Evolutionary conservation across 2,888 invertebrate species (phyloP), one percentile per base, ranked within the genome.

Genomic region (Ophraella communa): DNA sequence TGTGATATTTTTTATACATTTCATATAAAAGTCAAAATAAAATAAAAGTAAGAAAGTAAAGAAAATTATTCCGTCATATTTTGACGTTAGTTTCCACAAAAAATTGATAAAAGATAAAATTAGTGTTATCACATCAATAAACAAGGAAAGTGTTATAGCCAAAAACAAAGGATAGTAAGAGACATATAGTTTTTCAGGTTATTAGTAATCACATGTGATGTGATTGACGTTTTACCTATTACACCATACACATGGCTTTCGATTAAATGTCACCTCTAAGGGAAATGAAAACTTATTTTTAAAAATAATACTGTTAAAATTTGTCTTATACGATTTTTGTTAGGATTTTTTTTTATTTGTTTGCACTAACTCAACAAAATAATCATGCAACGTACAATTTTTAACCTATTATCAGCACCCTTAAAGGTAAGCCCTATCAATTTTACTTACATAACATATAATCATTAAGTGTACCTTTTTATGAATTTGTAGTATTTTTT

Each of bases 381-480:
- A 66, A 77, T 71, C 69, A 85, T 85, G 85, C 85, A 85, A 77
- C 83, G 83, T 39, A 82, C 81, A 66, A 66, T 85, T 67, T 82
- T 82, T 80, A 85, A 79, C 73, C 74, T 82, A 52, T 77, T 85
- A 70, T 77, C 83, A 56, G 79, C 78, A 49, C 78, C 84, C 55
- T 70, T 82, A 66, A 83, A 80, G 82, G 85, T 85, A 78, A 81
- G 80, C 74, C 53, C 18, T 33, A n/a, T 44, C 33, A 62, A 18
- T 55, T 64, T 47, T 14, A 14, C 14, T 30, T 55, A 64, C 64
- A 56, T 64, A 60, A 64, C 51, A 60, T 42, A 42, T 56, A 52
- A 56, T 33, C 44, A 44, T 5, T 1, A 14, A 17, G 17, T 39
- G 5, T 39, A 7, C 39, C 39, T 39, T 39, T 39, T 39, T 17